Evolutionary conservation across 2,888 invertebrate genomes (phyloP).

Genomic region (Drosophila mayaguana): DNA sequence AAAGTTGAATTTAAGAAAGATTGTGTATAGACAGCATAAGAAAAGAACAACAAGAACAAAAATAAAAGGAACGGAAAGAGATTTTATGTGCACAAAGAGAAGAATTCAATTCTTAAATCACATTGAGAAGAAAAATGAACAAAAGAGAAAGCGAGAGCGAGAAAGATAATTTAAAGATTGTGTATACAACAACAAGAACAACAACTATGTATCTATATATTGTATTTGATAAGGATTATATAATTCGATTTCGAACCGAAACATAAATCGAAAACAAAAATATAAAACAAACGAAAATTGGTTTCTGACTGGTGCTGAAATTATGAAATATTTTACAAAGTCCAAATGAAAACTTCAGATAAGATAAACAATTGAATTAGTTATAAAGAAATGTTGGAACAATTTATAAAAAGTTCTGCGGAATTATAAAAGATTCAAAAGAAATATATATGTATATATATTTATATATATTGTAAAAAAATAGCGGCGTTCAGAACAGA

Average conservation of each 20-base stretch:
- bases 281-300: conserved; percentile 32
- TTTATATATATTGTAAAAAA: conserved; percentile 28
- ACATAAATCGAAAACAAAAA: conserved; percentile 23
- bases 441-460: conserved; percentile 28
- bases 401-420: conserved; percentile 68
- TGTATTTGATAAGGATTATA: conserved; percentile 58
- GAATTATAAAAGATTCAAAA: conserved; percentile 39
- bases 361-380: conserved; percentile 18
- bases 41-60: conserved; percentile 10
- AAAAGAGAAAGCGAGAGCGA: conserved; percentile 12
- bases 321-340: conserved; percentile 63
- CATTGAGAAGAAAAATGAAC: conserved; percentile 5
- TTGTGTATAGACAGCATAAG: conserved; percentile 30
- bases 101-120: conserved; percentile 4
- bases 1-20: conserved; percentile 22
- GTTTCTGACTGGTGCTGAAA: conserved; percentile 69
- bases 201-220: conserved; percentile 78
- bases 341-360: conserved; percentile 20
- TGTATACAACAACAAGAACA: conserved; percentile 82
- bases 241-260: conserved; percentile 56
- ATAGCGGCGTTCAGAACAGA: conserved; percentile 70
- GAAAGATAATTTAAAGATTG: conserved; percentile 32
- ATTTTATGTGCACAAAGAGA: conserved; percentile 3
- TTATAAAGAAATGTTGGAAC: conserved; percentile 46
- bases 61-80: conserved; percentile 1